Percentiles rank a stretch among this genome's conserved stretches.
Conservation (phyloP, 2,888 invertebrate species). For the Sceliomorpha sp. region DNA sequence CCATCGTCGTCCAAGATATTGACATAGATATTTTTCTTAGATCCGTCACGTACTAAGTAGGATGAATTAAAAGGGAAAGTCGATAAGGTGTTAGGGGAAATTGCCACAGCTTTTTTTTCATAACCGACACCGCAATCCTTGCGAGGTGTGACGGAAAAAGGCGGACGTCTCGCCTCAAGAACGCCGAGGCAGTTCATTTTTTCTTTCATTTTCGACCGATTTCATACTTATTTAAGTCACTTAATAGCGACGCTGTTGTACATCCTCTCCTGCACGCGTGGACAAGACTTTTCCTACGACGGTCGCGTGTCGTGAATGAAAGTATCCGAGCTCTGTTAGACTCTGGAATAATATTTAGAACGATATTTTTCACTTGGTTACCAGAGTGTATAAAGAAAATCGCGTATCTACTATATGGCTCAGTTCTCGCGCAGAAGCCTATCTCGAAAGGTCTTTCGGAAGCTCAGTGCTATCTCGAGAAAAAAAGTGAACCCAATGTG, state of each 20-base stretch:
- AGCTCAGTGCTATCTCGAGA: slow-evolving; percentile 31
- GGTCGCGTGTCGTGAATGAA: slow-evolving; percentile 80
- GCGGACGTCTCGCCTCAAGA: slow-evolving; percentile 42
- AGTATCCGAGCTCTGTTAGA: slow-evolving; percentile 73
- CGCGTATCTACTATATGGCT: slow-evolving; percentile 78
- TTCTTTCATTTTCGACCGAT: slow-evolving; percentile 39
- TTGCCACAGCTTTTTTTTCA: slow-evolving; percentile 35
- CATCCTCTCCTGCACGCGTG: slow-evolving; percentile 50
- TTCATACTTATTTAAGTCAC: slow-evolving; percentile 46
- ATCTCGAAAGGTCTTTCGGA: slow-evolving; percentile 66
- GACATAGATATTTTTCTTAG: slow-evolving; percentile 6
- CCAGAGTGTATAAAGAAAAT: slow-evolving; percentile 81
- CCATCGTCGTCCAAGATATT: no score
- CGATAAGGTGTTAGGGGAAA: slow-evolving; percentile 21
- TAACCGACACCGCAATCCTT: slow-evolving; percentile 42
- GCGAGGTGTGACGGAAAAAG: slow-evolving; percentile 58
- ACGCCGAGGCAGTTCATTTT: slow-evolving; percentile 37
- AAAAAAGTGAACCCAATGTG: slow-evolving; percentile 55
- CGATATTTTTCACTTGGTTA: slow-evolving; percentile 80
- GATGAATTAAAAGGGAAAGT: slow-evolving; percentile 52
- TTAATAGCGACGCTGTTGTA: slow-evolving; percentile 49
- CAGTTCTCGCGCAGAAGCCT: slow-evolving; percentile 77
- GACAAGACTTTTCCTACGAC: slow-evolving; percentile 74
- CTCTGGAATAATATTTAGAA: slow-evolving; percentile 79
- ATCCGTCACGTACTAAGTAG: slow-evolving; percentile 14